Evolutionary conservation across 2,797 vertebrate species (phyloP), one percentile per base, ranked within the genome.

Genomic region (Micropoecilia bifurca): DNA sequence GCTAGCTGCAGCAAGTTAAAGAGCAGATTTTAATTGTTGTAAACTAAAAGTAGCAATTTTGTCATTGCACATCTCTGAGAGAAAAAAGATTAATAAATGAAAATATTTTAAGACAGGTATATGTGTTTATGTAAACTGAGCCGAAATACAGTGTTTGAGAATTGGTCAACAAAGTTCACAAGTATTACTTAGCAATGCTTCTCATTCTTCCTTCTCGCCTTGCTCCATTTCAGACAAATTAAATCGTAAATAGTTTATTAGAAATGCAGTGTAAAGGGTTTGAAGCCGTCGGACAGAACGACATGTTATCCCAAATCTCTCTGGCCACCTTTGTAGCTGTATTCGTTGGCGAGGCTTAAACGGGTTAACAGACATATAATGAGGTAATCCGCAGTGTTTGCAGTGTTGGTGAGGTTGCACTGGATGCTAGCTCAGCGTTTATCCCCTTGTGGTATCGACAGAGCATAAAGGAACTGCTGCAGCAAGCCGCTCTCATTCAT

Each of bases 401-500:
- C 87, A 77, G 87, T 76, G 88, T 71, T 77, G 83, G 80, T 18
- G 89, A 74, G 91, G 87, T 77, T 85, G 87, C 0, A 68, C 76
- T 77, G 81, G 77, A 77, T 92, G 94, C 92, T 93, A 91, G 78
- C 93, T 97, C 95, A 96, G 96, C 94, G 75, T 83, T 95, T 89
- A 86, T 94, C 91, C 89, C 85, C 78, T 87, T 69, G 81, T 86
- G 89, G 91, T 93, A 94, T 94, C 90, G 79, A 85, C 90, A 86
- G 89, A 93, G 93, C 92, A 95, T 94, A 94, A 95, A 95, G 94
- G 92, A 94, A 90, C 57, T 95, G 94, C 94, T 95, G 90, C 71
- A 82, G 83, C 87, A 90, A 91, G 94, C 89, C 85, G 87, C 94
- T 95, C 94, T 94, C 94, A 90, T 96, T 96, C 94, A 94, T 81